Percentiles rank a stretch among this genome's conserved stretches.
These are phyloP conservation scores for Platichthys flesus DNA, from an alignment of 2,113 vertebrate genomes.

Conservation along the genomic window DNA sequence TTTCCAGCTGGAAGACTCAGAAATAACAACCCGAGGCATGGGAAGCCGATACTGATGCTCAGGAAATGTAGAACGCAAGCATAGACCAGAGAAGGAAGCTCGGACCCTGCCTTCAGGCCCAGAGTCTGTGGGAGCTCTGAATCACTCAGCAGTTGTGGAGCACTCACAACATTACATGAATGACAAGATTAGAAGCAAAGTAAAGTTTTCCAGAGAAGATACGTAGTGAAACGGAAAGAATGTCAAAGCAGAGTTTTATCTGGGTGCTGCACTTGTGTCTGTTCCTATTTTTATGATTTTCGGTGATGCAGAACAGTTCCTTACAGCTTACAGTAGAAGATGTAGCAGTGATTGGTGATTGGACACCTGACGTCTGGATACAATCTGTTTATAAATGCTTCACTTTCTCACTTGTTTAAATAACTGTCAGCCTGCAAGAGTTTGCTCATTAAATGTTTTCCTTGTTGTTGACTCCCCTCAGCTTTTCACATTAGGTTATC, in stretches of 20 bases:
- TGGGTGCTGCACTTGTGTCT: neutral
- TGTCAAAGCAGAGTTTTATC: neutral
- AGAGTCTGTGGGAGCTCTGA: neutral
- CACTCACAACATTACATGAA: neutral
- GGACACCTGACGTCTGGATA: neutral
- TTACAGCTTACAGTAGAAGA: too few relatives aligned
- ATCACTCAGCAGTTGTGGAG: neutral
- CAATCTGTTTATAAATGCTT: neutral
- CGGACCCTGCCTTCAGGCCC: neutral
- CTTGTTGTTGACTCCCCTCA: too few relatives aligned
- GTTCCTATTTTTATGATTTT: neutral
- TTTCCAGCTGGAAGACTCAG: neutral
- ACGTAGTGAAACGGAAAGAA: neutral
- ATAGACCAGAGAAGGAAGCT: neutral
- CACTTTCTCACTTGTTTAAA: neutral
- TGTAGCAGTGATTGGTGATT: too few relatives aligned
- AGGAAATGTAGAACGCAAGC: neutral
- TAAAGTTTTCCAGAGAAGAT: neutral
- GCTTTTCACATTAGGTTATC: too few relatives aligned
- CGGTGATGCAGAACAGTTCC: neutral
- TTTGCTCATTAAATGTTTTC: too few relatives aligned
- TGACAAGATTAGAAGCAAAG: neutral
- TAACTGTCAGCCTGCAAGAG: too few relatives aligned
- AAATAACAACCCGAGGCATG: conserved; percentile 2
- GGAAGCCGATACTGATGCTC: neutral